Base-by-base conservation (phyloP, 2,888 invertebrate species). In the Rotaria magnacalcarata region DNA sequence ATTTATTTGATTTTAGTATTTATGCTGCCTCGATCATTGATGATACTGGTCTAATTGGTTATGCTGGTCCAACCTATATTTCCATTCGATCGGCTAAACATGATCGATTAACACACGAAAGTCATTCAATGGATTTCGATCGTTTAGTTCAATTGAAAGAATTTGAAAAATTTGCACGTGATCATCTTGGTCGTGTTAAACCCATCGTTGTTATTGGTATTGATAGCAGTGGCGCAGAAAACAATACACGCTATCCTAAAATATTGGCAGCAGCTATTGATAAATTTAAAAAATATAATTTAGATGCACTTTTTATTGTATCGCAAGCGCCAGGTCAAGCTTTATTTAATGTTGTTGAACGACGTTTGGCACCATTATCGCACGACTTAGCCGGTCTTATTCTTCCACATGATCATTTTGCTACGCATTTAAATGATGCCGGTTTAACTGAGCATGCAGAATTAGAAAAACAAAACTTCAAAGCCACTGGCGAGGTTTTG, bases 401-500 rank as follows among this genome's bases (percentile, higher is more conserved):
- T 80, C 19, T 80, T n/a, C 80, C 80, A n/a, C 80, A 80, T n/a
- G 80, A 80, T 80, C 47, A 80, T 80, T 80, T 80, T 80, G 80
- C 47, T 47, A 80, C 80, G 47, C 80, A 80, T 80, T 47, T 80
- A n/a, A 47, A 80, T 80, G 80, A 80, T 80, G 3, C 21, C 3
- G 80, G 80, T 47, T 21, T 7, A 43, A 80, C 80, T 43, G 47
- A 47, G n/a, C 43, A 80, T 80, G 80, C 43, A 0, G 80, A 80
- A 80, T 80, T 80, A 80, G 80, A 80, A 80, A 80, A 80, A 24
- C 8, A 0, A 43, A 80, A 47, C 47, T 80, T 80, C 19, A 43
- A 80, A 80, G 8, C 10, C 4, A 21, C 80, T n/a, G 80, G 8
- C 4, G 80, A 80, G 24, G 80, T 80, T 80, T 47, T 80, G n/a